These are phyloP conservation scores for human DNA, from an alignment of 2,113 vertebrate genomes.

Conservation along the genomic window GRCh38 chr6:2259001-2259500, in stretches of 20 bases:
- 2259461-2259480: not conserved
- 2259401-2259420: not conserved
- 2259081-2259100: slow-evolving; percentile 41
- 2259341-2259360: not conserved
- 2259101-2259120: slow-evolving; percentile 53
- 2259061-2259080: not conserved
- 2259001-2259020: not conserved
- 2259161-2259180: not conserved
- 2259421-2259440: not conserved
- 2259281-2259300: not conserved
- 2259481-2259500: not conserved
- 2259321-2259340: not conserved
- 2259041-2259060: slow-evolving; percentile 50
- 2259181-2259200: not conserved
- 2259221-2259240: not conserved
- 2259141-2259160: not conserved
- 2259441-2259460: not conserved
- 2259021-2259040: not conserved
- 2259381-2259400: not conserved
- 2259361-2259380: not conserved
- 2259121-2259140: not conserved
- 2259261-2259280: not conserved
- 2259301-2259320: not conserved
- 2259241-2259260: not conserved
- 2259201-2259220: not conserved